Base-by-base conservation (phyloP, 2,888 invertebrate species). In the Escarpia spicata region DNA sequence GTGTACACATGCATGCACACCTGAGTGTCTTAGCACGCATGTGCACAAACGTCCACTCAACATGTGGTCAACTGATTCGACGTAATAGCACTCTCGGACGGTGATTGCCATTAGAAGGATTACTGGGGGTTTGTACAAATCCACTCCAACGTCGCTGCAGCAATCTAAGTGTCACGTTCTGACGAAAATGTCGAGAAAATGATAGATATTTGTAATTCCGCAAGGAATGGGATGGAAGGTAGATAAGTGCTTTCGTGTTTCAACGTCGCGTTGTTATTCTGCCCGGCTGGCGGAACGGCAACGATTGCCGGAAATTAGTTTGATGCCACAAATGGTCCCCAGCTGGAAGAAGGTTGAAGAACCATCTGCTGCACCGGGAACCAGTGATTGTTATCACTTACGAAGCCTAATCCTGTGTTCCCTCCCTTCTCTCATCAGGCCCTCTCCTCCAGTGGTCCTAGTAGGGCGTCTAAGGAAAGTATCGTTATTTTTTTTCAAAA, bases 211-310 rank as follows among this genome's bases (percentile, higher is more conserved):
- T 75, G 75, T 26, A 75, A 75, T 75, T 6, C 26, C 75, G 75
- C 60, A 26, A 4, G 26, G 60, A 75, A 15, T 75, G 2, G 26
- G 60, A 19, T 75, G 26, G 60, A 75, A 75, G 26, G 26, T 2
- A 75, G 60, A 75, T 75, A 26, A 75, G 60, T 75, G 60, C 75
- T 75, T 75, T 75, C 75, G 75, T 26, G 75, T 75, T 75, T 75
- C 19, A 75, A 4, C 75, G 75, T 19, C 75, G 75, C 26, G 75
- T n/a, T 75, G 75, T 75, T 75, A 15, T 75, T n/a, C 19, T 3
- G 19, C 19, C 6, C n/a, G 19, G 3, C n/a, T 26, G 75, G 3
- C 75, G 6, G n/a, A 19, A 75, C 19, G 75, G 75, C n/a, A 6
- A 75, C 26, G 75, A 75, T 19, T 26, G 75, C 75, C 19, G 75